phyloP scores from a whole-genome alignment of 2,888 invertebrate genomes.

The Idaea dimidiata region DNA sequence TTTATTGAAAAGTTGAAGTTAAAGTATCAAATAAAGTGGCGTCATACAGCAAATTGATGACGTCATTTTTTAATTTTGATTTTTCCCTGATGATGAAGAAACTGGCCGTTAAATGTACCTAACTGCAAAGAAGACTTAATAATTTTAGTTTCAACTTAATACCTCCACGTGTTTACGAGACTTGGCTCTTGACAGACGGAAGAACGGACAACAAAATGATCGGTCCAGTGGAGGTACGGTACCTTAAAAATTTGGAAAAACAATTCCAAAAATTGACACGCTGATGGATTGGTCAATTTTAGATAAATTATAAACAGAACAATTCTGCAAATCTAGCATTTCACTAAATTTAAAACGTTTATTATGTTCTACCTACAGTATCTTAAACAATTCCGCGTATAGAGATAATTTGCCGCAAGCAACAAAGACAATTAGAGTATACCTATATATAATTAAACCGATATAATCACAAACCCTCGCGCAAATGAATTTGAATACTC shows the following conservation, averaged over 20 bases:
- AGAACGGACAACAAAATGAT: no score
- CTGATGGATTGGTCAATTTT: neutral
- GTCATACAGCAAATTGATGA: no score
- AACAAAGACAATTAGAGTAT: slow-evolving; percentile 20
- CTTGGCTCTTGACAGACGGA: no score
- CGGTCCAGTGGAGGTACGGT: no score
- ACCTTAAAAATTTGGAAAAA: no score
- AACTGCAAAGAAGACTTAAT: no score
- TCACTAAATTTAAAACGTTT: neutral
- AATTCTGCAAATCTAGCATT: neutral
- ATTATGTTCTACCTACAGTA: neutral
- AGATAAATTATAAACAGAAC: neutral
- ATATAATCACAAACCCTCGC: slow-evolving; percentile 21
- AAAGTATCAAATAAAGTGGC: no score
- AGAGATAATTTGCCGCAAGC: slow-evolving; percentile 17
- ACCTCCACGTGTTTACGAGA: no score
- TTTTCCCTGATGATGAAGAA: no score
- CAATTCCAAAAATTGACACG: neutral
- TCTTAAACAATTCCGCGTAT: neutral
- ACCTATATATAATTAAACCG: slow-evolving; percentile 24
- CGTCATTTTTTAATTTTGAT: no score
- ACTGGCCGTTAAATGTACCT: no score
- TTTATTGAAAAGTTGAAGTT: neutral
- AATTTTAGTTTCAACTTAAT: no score
- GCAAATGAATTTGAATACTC: slow-evolving; percentile 21